Evolutionary conservation across 1,140 invertebrate genomes (phyloP).

Genomic region (Oreohelix idahoensis): DNA sequence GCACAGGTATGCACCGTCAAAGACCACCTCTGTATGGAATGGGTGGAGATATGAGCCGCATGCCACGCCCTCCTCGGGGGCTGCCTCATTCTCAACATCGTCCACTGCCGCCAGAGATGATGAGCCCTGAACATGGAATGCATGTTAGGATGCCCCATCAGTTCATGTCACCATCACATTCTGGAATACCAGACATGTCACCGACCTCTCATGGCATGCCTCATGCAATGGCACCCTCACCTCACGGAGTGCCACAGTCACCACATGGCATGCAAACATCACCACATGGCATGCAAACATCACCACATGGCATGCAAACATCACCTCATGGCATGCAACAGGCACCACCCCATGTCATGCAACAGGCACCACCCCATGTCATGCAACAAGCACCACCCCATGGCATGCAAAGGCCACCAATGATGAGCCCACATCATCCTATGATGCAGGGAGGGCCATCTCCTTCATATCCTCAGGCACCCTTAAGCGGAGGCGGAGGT

Average conservation of each 20-base stretch:
- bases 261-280: constrained; percentile 29
- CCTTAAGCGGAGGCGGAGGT: constrained; percentile 36
- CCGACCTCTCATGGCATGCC: constrained; percentile 33
- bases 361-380: constrained; percentile 18
- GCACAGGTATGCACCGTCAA: constrained; percentile 30
- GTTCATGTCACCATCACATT: constrained; percentile 37
- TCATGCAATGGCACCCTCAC: constrained; percentile 36
- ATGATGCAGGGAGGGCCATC: constrained; percentile 44
- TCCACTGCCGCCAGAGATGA: constrained; percentile 34
- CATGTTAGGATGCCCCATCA: constrained; percentile 14
- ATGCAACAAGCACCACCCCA: constrained; percentile 37
- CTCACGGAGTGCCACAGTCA: constrained; percentile 19
- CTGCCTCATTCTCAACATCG: constrained; percentile 27
- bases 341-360: constrained; percentile 18
- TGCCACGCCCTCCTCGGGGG: constrained; percentile 26
- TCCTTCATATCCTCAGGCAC: constrained; percentile 28
- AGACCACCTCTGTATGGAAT: constrained; percentile 34
- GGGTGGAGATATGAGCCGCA: constrained; percentile 30
- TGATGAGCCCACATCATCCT: constrained; percentile 40
- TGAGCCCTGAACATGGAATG: constrained; percentile 21
- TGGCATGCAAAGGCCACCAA: constrained; percentile 19
- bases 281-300: constrained; percentile 35
- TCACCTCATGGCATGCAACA: constrained; percentile 27
- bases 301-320: constrained; percentile 19
- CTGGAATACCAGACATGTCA: constrained; percentile 35